Conservation (phyloP, 1,140 invertebrate species). For the Pteromalus puparum region DNA sequence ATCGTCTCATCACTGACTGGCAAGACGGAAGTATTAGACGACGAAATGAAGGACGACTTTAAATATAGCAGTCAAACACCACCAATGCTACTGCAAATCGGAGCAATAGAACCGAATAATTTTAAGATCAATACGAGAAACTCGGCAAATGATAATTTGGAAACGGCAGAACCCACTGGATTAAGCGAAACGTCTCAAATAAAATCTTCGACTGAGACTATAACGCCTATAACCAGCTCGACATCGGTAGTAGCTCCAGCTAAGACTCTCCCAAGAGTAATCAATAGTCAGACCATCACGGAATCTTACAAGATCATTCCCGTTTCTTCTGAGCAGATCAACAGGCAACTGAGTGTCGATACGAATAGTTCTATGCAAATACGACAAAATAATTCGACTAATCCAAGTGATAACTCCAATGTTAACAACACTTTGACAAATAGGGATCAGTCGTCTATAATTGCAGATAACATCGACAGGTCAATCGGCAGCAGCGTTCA, state of each 20-base stretch:
- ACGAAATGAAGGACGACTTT: conserved; percentile 76
- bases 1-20: conserved; percentile 79
- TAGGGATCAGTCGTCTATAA: conserved; percentile 4
- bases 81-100: conserved; percentile 80
- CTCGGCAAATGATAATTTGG: conserved; percentile 41
- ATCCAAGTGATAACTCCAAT: conserved; percentile 20
- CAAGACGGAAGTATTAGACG: conserved; percentile 77
- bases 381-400: background rate
- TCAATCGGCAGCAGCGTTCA: conserved; percentile 14
- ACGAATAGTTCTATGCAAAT: conserved; percentile 24
- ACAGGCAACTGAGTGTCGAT: conserved; percentile 27
- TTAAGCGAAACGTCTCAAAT: conserved; percentile 34
- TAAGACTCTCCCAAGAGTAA: conserved; percentile 68
- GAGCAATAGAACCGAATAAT: conserved; percentile 77
- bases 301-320: conserved; percentile 70
- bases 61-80: conserved; percentile 77
- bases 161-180: conserved; percentile 21
- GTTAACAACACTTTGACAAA: background rate
- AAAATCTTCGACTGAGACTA: conserved; percentile 38
- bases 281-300: conserved; percentile 67
- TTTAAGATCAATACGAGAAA: conserved; percentile 69
- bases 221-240: conserved; percentile 13
- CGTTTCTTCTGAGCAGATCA: conserved; percentile 46
- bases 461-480: conserved; percentile 20
- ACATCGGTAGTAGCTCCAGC: conserved; percentile 14